Percentiles rank a stretch among this genome's conserved stretches.
These are phyloP conservation scores for Callimorpha dominula DNA, from an alignment of 2,888 invertebrate species.

Conservation along the genomic window DNA sequence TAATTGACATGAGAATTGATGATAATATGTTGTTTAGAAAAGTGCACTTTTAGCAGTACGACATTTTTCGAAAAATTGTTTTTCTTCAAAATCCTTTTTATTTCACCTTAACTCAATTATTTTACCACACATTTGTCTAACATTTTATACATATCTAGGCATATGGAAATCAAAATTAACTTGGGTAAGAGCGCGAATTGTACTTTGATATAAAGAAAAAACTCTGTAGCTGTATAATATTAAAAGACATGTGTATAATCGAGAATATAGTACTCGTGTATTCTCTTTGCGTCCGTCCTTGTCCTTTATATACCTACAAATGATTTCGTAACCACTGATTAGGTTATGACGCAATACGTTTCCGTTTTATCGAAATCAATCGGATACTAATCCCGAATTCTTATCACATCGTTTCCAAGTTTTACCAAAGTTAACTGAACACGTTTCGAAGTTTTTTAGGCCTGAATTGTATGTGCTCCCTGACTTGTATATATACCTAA, in stretches of 20 bases:
- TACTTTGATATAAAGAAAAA: not conserved
- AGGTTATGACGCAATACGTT: constrained; percentile 34
- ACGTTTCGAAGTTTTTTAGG: constrained; percentile 33
- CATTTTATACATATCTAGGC: too few species aligned
- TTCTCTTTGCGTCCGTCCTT: constrained; percentile 4
- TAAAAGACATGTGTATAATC: not conserved
- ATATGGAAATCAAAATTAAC: too few species aligned
- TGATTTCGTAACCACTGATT: constrained; percentile 18
- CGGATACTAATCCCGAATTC: constrained; percentile 44
- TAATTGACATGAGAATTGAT: too few species aligned
- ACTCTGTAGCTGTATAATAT: not conserved
- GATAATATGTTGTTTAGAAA: too few species aligned
- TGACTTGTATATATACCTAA: constrained; percentile 30
- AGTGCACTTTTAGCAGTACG: too few species aligned
- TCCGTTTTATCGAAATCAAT: constrained; percentile 40
- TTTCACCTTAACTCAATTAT: too few species aligned
- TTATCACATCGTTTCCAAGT: constrained; percentile 29
- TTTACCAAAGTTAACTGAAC: constrained; percentile 34
- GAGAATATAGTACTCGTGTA: not conserved
- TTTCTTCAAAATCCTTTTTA: too few species aligned
- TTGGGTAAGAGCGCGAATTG: too few species aligned
- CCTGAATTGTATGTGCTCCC: constrained; percentile 21
- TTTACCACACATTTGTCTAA: too few species aligned
- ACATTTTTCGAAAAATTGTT: too few species aligned
- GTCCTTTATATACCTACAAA: not conserved